These are phyloP conservation scores for Mesorhabditis sp. DNA, from an alignment of 2,888 invertebrate genomes.

Conservation along the genomic window DNA sequence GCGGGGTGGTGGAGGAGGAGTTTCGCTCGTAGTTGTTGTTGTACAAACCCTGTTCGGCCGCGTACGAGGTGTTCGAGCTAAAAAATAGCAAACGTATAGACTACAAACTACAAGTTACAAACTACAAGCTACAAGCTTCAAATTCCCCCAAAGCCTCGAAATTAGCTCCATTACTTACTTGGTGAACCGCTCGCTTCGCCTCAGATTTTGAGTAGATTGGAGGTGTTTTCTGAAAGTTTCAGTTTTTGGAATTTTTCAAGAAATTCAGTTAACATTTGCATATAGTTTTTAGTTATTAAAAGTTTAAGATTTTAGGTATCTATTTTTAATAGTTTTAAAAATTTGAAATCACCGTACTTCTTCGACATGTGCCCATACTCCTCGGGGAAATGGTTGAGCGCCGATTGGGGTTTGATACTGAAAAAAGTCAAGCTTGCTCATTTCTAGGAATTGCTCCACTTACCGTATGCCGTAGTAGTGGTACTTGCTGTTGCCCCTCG, in stretches of 20 bases:
- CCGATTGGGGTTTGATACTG: constrained; percentile 78
- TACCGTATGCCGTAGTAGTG: constrained; percentile 96
- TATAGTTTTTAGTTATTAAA: too few species aligned
- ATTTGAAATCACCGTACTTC: too few species aligned
- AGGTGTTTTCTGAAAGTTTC: neutral
- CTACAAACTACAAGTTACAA: too few species aligned
- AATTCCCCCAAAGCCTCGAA: too few species aligned
- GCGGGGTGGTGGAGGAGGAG: neutral
- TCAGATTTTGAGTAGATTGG: neutral
- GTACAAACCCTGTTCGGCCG: neutral
- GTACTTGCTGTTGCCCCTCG: constrained; percentile 69
- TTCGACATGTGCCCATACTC: neutral
- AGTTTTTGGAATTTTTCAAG: neutral
- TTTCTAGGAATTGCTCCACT: neutral
- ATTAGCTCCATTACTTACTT: neutral
- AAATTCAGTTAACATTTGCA: too few species aligned
- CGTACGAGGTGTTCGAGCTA: neutral
- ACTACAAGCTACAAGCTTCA: too few species aligned
- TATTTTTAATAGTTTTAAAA: too few species aligned
- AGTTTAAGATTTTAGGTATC: too few species aligned
- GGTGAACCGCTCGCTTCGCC: neutral
- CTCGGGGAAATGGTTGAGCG: constrained; percentile 63
- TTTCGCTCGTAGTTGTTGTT: neutral
- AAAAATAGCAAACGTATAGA: too few species aligned
- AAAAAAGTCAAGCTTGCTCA: neutral